Base-by-base conservation (phyloP, 2,797 vertebrate species). In the Arvicola amphibius region DNA sequence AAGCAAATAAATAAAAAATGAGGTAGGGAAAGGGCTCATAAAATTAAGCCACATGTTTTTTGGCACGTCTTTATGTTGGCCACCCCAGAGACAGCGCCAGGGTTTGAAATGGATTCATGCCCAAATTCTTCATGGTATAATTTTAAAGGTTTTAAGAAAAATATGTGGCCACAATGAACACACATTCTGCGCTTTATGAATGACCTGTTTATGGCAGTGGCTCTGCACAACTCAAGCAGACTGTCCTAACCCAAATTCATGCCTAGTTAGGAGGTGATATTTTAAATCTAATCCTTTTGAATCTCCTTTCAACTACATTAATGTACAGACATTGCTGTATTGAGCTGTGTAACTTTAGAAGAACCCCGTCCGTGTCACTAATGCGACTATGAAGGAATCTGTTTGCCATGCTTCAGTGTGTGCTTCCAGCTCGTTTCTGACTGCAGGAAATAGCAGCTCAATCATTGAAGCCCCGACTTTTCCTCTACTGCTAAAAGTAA, bases 71-170 rank as follows among this genome's bases (percentile, higher is more conserved):
- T 84, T 81, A 86, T 51, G 29, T 67, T 93, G 97, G 73, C 96
- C 97, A 96, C 96, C 97, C 94, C 88, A 94, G 96, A 98, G 96
- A 93, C 90, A 92, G 94, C 56, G 34, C 1, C 3, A 78, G 85
- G 56, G 48, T 94, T 97, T 97, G 90, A 94, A 94, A 87, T 97
- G 96, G 94, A 97, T 91, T 78, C 56, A 61, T 96, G 94, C 97
- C 90, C 94, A 96, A 97, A 97, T 96, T 96, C 88, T 95, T 94
- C 73, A 92, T 76, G 88, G 88, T 89, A 76, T 94, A 97, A 95
- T 94, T 97, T 97, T 77, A 96, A 97, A 88, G n/a, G 86, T 85
- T 96, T 94, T 92, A 87, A 96, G 90, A 74, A 96, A 97, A 97
- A 92, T 96, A 91, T 88, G 83, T 69, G 73, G 83, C 96, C 91